Conservation (phyloP, 2,797 vertebrate species). For the Sebastes iracundus region DNA sequence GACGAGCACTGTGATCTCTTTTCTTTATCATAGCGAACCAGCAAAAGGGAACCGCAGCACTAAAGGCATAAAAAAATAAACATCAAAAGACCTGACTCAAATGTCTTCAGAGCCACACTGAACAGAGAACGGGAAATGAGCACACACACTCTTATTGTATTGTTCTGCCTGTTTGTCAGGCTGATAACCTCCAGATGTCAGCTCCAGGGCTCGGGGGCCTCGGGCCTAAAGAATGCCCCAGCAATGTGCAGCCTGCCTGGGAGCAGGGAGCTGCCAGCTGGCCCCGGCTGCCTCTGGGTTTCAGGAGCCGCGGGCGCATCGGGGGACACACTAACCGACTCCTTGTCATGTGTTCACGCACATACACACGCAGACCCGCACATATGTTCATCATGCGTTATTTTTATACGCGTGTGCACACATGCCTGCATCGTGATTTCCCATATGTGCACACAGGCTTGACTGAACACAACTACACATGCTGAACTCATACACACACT, state of each 20-base stretch:
- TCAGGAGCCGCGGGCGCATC: constrained; percentile 68
- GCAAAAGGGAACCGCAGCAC: constrained; percentile 23
- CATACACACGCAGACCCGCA: not conserved
- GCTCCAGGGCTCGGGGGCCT: constrained; percentile 68
- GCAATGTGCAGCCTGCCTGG: constrained; percentile 70
- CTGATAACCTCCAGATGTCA: constrained; percentile 87
- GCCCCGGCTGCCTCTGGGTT: constrained; percentile 72
- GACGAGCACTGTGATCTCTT: constrained; percentile 21
- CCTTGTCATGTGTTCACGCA: constrained; percentile 49
- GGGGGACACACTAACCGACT: constrained; percentile 76
- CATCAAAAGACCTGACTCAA: constrained; percentile 32
- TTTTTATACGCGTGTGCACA: constrained; percentile 29
- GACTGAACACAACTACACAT: constrained; percentile 3
- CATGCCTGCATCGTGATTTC: constrained; percentile 37
- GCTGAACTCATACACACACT: not conserved
- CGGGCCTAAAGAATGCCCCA: constrained; percentile 74
- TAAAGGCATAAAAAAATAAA: constrained; percentile 30
- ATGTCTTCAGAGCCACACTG: constrained; percentile 35
- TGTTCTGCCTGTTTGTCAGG: constrained; percentile 76
- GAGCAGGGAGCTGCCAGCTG: constrained; percentile 81
- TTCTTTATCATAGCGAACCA: constrained; percentile 22
- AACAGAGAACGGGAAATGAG: constrained; percentile 45
- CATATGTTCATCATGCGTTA: constrained; percentile 51
- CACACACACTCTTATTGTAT: constrained; percentile 68
- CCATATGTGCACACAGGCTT: constrained; percentile 21